Conservation (phyloP, 2,113 vertebrate genomes). For the Telmatochromis sp. region DNA sequence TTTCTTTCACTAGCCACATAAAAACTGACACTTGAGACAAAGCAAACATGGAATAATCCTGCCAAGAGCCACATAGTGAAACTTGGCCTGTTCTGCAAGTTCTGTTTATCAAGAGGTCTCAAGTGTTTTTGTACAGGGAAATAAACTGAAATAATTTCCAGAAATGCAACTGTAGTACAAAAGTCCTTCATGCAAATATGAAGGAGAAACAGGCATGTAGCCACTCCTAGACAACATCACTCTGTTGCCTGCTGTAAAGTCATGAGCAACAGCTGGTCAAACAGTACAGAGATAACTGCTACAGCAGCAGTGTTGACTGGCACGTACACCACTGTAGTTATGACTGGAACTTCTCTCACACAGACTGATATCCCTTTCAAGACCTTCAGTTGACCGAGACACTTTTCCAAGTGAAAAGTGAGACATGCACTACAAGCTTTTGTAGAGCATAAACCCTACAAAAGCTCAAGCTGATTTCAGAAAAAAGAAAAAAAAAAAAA, state of each 20-base stretch:
- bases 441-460: background rate
- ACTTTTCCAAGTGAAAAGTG: background rate
- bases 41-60: background rate
- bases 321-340: conserved; percentile 4
- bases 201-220: background rate
- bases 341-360: conserved; percentile 1
- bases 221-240: background rate
- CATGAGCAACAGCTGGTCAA: conserved; percentile 46
- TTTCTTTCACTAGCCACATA: background rate
- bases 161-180: background rate
- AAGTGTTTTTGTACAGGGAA: background rate
- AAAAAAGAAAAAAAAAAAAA: accelerated
- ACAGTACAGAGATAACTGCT: conserved; percentile 1
- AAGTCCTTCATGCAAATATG: background rate
- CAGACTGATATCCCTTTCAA: background rate
- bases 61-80: background rate
- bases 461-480: background rate
- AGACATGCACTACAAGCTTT: background rate
- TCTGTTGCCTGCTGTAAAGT: conserved; percentile 1
- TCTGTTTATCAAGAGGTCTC: background rate
- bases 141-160: background rate
- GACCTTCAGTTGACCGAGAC: conserved; percentile 1
- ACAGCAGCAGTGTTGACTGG: background rate
- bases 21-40: background rate
- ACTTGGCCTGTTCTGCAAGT: background rate